Evolutionary conservation across 2,113 vertebrate genomes (phyloP), one percentile per base, ranked within the genome.

Genomic region (Bubo scandiacus): DNA sequence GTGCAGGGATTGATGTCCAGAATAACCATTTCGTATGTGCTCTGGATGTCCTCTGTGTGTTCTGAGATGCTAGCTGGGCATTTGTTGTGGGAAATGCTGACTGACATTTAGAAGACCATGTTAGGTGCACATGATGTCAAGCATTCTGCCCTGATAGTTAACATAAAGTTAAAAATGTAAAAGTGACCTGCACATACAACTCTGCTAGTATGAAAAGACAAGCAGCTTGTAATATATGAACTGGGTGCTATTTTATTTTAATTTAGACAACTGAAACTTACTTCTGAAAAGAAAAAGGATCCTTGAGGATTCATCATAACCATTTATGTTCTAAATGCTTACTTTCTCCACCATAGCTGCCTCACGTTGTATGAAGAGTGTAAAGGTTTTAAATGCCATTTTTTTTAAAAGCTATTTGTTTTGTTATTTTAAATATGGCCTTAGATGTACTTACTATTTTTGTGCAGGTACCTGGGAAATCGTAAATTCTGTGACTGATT

Each of bases 271-370:
- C 15, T 67, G 71, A 47, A 87, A 80, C 88, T 63, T 86, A 36
- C 74, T n/a, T 92, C 65, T 80, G 59, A 78, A 65, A 54, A 77
- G 93, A 87, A 85, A 70, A 81, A 92, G 29, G 32, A 75, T 95
- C 94, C 74, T 61, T 96, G 95, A 97, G 93, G 94, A 86, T 91
- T 95, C 72, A 86, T 87, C n/a, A 42, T 32, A 81, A 88, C 90
- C 62, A 15, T 88, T 97, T 94, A 20, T 86, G 57, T 81, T 94
- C 67, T 55, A 78, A 95, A 51, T 27, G 34, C 79, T 94, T 32
- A 7, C 61, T 77, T 40, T 72, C 63, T 83, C 81, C 59, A 85
- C 62, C 32, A 3, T 29, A 51, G 57, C 75, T 51, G 80, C 93
- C 73, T 93, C 40, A 2, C 52, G 71, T 81, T 78, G 62, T 36